A percentile compares a stretch with the other conserved stretches of the same genome.
Conservation (phyloP, 2,888 invertebrate species). For the Encarsia formosa region DNA sequence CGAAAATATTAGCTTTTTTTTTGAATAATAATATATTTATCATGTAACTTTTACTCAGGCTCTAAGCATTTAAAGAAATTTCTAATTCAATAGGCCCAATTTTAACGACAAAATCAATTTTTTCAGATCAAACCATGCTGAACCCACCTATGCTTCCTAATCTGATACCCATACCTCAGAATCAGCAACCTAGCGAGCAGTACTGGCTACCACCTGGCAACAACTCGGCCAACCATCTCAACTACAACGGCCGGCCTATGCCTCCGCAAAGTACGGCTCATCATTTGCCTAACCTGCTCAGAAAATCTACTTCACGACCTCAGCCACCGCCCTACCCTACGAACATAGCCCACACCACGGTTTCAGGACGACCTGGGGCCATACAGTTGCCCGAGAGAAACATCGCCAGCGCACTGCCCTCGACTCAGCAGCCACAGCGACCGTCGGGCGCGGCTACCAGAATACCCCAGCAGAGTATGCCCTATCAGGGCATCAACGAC, state of each 20-base stretch:
- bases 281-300: background rate
- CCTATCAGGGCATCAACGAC: background rate
- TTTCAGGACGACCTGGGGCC: slow-evolving; percentile 11
- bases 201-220: slow-evolving; percentile 17
- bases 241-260: background rate
- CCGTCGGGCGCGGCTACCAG: slow-evolving; percentile 27
- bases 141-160: background rate
- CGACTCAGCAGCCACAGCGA: no score
- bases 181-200: slow-evolving; percentile 1
- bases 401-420: background rate
- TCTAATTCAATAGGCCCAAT: no score
- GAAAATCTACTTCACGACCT: background rate
- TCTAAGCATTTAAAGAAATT: no score
- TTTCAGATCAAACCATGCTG: background rate
- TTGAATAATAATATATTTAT: background rate
- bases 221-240: background rate
- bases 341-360: background rate
- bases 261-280: background rate
- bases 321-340: slow-evolving; percentile 12
- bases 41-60: no score
- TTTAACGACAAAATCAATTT: no score
- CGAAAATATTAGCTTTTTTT: no score
- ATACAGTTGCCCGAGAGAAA: slow-evolving; percentile 27
- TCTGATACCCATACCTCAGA: background rate
- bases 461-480: slow-evolving; percentile 23